Conservation (phyloP, 2,797 vertebrate species). For the Botia kubotai region DNA sequence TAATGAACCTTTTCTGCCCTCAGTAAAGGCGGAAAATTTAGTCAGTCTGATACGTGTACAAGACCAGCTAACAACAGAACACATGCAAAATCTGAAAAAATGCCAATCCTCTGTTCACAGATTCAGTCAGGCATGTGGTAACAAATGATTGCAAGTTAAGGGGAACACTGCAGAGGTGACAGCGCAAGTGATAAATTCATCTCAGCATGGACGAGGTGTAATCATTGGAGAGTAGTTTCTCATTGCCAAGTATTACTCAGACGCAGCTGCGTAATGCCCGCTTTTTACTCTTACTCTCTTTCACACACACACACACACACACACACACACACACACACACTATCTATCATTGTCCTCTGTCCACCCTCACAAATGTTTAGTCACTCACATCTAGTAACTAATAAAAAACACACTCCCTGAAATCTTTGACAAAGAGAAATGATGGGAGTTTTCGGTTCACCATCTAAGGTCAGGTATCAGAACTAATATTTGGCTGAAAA, state of each 20-base stretch:
- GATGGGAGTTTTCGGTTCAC: constrained; percentile 34
- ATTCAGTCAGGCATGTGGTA: constrained; percentile 28
- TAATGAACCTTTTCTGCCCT: neutral
- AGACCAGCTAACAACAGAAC: constrained; percentile 1
- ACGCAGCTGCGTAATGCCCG: constrained; percentile 48
- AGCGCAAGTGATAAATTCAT: constrained; percentile 44
- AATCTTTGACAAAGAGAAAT: constrained; percentile 4
- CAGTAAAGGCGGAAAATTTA: neutral
- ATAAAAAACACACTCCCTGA: constrained; percentile 27
- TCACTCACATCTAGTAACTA: constrained; percentile 40
- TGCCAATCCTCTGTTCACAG: constrained; percentile 13
- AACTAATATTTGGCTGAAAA: constrained; percentile 43
- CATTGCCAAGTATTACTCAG: constrained; percentile 53
- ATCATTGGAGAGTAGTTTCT: constrained; percentile 55
- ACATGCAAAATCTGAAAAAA: neutral
- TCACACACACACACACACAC: neutral
- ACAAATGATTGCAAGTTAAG: neutral
- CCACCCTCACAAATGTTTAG: constrained; percentile 51
- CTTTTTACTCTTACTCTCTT: neutral
- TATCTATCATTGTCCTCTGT: constrained; percentile 6
- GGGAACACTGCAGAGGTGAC: constrained; percentile 35
- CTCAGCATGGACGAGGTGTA: constrained; percentile 50
- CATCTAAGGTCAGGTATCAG: constrained; percentile 40
- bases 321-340: constrained; percentile 33
- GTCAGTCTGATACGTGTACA: constrained; percentile 21